Percentiles rank a stretch among this genome's conserved stretches.
Conservation (phyloP, 1,140 invertebrate species). For the Spodoptera litura region DNA sequence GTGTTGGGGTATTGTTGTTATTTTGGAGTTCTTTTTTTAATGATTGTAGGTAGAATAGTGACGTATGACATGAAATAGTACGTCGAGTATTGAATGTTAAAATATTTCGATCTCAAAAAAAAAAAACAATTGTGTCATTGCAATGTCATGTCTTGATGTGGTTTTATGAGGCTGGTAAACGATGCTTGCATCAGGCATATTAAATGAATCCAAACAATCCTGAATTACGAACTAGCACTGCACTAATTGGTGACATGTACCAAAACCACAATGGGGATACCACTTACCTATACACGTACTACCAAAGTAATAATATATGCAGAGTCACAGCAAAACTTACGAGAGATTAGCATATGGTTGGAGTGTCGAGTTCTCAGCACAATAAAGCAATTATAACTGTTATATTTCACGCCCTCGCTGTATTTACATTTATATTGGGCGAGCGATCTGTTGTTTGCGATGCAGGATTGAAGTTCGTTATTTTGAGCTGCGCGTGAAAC, state of each 20-base stretch:
- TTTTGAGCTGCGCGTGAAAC: conserved; percentile 36
- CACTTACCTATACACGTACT: not conserved
- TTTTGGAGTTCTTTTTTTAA: not conserved
- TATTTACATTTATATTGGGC: conserved; percentile 85
- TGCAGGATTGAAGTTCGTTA: conserved; percentile 66
- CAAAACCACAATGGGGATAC: conserved; percentile 15
- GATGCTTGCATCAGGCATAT: too few relatives aligned
- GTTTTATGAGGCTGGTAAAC: too few relatives aligned
- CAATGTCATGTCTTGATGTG: too few relatives aligned
- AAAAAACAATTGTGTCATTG: too few relatives aligned
- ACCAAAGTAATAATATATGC: conserved; percentile 41
- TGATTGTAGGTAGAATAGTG: too few relatives aligned
- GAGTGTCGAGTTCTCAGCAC: conserved; percentile 69
- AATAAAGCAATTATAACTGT: conserved; percentile 85
- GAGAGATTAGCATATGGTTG: conserved; percentile 67
- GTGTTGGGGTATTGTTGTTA: conserved; percentile 28
- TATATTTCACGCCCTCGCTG: conserved; percentile 77
- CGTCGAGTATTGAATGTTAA: too few relatives aligned
- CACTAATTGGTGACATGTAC: conserved; percentile 26
- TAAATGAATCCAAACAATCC: not conserved
- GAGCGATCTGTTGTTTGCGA: conserved; percentile 51
- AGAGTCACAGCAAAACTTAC: conserved; percentile 41
- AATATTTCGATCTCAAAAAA: too few relatives aligned
- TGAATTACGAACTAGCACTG: not conserved
- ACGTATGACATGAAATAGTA: too few relatives aligned